phyloP scores from a whole-genome alignment of 2,113 vertebrate genomes.

The Psilopogon haemacephalus region DNA sequence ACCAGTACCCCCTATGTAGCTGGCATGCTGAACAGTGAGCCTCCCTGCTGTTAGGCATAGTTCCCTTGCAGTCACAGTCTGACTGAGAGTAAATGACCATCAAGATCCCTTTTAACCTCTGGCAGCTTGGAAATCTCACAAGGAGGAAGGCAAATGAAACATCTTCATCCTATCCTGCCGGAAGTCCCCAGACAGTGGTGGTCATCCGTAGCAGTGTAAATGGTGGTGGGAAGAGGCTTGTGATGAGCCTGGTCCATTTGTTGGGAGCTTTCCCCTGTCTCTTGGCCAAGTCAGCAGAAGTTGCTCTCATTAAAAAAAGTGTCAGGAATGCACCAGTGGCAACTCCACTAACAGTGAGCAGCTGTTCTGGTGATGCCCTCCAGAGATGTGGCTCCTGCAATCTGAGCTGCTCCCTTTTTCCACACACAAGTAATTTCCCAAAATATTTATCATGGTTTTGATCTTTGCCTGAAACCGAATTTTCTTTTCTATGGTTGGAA shows the following conservation, averaged over 20 bases:
- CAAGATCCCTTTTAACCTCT: neutral
- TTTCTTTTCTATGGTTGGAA: conserved; percentile 1
- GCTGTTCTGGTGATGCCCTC: conserved; percentile 35
- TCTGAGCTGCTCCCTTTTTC: conserved; percentile 37
- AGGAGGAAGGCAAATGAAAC: neutral
- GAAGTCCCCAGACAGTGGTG: neutral
- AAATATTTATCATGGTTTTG: conserved; percentile 37
- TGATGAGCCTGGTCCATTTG: neutral
- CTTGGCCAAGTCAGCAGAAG: neutral
- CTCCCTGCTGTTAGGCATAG: neutral
- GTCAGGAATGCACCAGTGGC: conserved; percentile 8
- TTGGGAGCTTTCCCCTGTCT: accelerated
- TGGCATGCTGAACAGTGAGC: neutral
- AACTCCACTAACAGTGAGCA: neutral
- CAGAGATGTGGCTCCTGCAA: conserved; percentile 11
- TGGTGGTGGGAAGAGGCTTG: neutral
- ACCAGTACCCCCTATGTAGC: neutral
- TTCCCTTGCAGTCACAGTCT: neutral
- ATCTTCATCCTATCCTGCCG: neutral
- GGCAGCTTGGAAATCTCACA: neutral
- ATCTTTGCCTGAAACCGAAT: conserved; percentile 14
- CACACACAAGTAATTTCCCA: neutral
- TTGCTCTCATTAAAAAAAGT: neutral
- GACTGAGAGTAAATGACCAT: neutral
- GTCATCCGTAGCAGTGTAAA: neutral